Percentiles rank a stretch among this genome's conserved stretches.
phyloP scores from a whole-genome alignment of 2,888 invertebrate species.

The Ormyrus thymus region DNA sequence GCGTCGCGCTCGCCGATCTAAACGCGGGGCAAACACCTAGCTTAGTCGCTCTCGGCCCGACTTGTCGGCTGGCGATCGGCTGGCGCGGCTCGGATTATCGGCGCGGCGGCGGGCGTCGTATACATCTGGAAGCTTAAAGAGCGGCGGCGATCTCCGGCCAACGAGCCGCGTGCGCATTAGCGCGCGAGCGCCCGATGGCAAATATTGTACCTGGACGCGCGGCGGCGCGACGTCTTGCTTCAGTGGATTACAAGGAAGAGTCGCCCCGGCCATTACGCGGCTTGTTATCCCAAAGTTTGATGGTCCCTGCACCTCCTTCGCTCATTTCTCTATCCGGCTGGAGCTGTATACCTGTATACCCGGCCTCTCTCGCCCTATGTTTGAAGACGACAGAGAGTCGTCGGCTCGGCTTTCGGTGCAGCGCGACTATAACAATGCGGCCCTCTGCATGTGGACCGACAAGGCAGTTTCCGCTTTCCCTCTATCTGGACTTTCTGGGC shows the following conservation, averaged over 20 bases:
- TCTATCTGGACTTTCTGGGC: not conserved
- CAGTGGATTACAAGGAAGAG: conserved; percentile 63
- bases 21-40: conserved; percentile 44
- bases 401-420: too few relatives aligned
- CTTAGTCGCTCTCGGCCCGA: conserved; percentile 1
- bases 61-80: not conserved
- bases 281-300: conserved; percentile 58
- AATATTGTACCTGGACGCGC: conserved; percentile 12
- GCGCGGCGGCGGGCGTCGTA: not conserved
- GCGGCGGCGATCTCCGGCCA: conserved; percentile 23
- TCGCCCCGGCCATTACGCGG: conserved; percentile 38
- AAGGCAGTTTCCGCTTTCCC: conserved; percentile 1
- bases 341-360: too few relatives aligned
- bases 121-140: conserved; percentile 36
- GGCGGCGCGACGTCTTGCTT: conserved; percentile 49
- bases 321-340: too few relatives aligned
- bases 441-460: not conserved
- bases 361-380: too few relatives aligned
- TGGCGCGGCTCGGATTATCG: conserved; percentile 23
- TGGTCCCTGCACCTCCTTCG: conserved; percentile 20
- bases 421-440: too few relatives aligned
- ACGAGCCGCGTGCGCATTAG: conserved; percentile 38
- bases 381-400: too few relatives aligned
- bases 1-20: conserved; percentile 24
- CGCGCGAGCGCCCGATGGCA: conserved; percentile 2